phyloP scores from a whole-genome alignment of 2,888 invertebrate genomes.

The Neoaliturus tenellus region DNA sequence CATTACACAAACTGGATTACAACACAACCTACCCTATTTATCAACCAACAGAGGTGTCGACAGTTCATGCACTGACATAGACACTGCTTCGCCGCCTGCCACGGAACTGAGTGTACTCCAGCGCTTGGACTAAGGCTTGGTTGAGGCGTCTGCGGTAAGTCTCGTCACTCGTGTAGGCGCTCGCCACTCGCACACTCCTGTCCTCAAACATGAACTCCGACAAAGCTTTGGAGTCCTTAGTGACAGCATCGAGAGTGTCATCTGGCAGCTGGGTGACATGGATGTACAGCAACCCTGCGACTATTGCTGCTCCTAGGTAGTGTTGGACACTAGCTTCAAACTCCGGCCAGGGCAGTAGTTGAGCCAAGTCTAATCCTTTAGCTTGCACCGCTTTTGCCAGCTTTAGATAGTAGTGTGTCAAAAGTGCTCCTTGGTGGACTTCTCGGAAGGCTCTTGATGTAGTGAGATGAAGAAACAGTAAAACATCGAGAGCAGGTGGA shows the following conservation, averaged over 20 bases:
- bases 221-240: neutral
- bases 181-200: slow-evolving; percentile 34
- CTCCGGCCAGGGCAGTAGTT: slow-evolving; percentile 45
- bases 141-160: slow-evolving; percentile 37
- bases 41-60: too few relatives aligned
- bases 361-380: slow-evolving; percentile 4
- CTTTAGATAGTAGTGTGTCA: slow-evolving; percentile 50
- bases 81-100: slow-evolving; percentile 59
- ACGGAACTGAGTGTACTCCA: slow-evolving; percentile 59
- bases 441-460: slow-evolving; percentile 51
- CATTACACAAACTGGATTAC: too few relatives aligned
- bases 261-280: slow-evolving; percentile 43
- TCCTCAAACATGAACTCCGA: slow-evolving; percentile 22
- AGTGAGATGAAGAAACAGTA: slow-evolving; percentile 36
- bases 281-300: slow-evolving; percentile 6
- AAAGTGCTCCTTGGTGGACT: slow-evolving; percentile 46
- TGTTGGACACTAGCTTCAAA: slow-evolving; percentile 48
- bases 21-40: too few relatives aligned
- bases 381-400: slow-evolving; percentile 46
- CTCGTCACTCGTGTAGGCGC: slow-evolving; percentile 46
- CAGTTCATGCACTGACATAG: slow-evolving; percentile 42
- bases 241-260: slow-evolving; percentile 31
- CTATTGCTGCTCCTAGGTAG: slow-evolving; percentile 30
- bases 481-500: slow-evolving; percentile 49
- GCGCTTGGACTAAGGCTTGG: slow-evolving; percentile 47